Evolutionary conservation across 2,888 invertebrate genomes (phyloP).

Genomic region (Isoperla grammatica): DNA sequence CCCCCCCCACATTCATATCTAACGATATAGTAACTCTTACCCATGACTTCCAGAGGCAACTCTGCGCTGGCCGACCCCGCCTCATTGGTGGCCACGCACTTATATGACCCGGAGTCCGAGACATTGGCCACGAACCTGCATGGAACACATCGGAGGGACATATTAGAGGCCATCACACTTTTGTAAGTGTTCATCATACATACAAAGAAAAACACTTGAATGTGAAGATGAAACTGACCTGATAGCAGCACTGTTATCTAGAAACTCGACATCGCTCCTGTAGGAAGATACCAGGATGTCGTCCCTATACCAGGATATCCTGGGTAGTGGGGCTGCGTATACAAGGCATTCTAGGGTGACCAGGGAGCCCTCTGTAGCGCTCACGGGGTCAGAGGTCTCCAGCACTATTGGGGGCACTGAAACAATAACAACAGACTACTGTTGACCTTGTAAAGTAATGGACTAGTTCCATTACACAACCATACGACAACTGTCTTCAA

Average conservation of each 20-base stretch:
- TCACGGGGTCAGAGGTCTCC: constrained; percentile 29
- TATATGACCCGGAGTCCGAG: constrained; percentile 54
- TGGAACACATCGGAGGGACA: no score
- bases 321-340: constrained; percentile 41
- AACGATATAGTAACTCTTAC: no score
- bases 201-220: no score
- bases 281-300: constrained; percentile 18
- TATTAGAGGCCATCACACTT: no score
- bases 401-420: constrained; percentile 45
- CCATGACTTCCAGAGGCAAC: constrained; percentile 44
- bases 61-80: constrained; percentile 47
- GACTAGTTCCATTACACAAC: no score
- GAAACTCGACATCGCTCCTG: constrained; percentile 14
- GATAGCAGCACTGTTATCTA: constrained; percentile 20
- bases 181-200: no score
- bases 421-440: constrained; percentile 23
- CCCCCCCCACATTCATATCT: no score
- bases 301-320: constrained; percentile 41
- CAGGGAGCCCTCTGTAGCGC: constrained; percentile 32
- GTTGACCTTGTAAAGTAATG: no score
- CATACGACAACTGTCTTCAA: no score
- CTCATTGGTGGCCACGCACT: constrained; percentile 51
- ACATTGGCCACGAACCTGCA: constrained; percentile 49
- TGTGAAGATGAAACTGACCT: constrained; percentile 11
- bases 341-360: constrained; percentile 32